phyloP scores from a whole-genome alignment of 2,888 invertebrate species.

The Mylabris sibirica region DNA sequence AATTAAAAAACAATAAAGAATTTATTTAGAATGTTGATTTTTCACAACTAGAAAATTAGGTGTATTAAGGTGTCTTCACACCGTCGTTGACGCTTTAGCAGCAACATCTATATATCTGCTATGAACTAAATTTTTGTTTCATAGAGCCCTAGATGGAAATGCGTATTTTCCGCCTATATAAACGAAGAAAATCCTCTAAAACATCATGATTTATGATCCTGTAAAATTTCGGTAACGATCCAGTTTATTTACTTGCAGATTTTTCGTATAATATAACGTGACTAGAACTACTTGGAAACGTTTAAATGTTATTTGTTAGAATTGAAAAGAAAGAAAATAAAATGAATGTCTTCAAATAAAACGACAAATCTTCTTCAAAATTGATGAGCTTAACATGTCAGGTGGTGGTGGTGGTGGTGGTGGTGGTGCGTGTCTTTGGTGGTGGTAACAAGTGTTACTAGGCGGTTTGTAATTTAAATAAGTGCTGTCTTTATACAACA shows the following conservation, averaged over 20 bases:
- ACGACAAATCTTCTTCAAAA: not conserved
- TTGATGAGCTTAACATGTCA: not conserved
- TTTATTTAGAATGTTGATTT: too few species aligned
- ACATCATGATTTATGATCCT: not conserved
- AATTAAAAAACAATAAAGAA: too few species aligned
- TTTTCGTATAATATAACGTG: not conserved
- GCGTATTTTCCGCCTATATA: not conserved
- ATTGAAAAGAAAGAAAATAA: not conserved
- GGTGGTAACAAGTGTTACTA: slow-evolving; percentile 31
- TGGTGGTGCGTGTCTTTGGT: slow-evolving; percentile 29
- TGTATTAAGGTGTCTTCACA: too few species aligned
- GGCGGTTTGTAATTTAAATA: not conserved
- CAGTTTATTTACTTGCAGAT: not conserved
- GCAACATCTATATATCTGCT: too few species aligned
- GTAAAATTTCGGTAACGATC: not conserved
- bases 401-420: slow-evolving; percentile 21
- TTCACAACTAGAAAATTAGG: too few species aligned
- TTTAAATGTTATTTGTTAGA: not conserved
- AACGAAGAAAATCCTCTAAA: not conserved
- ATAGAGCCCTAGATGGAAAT: not conserved
- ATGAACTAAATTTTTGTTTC: not conserved
- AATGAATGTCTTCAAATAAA: not conserved
- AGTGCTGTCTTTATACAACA: not conserved
- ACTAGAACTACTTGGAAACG: not conserved
- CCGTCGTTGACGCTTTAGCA: not conserved